Conservation (phyloP, 2,797 vertebrate genomes). For the Platalea minor region DNA sequence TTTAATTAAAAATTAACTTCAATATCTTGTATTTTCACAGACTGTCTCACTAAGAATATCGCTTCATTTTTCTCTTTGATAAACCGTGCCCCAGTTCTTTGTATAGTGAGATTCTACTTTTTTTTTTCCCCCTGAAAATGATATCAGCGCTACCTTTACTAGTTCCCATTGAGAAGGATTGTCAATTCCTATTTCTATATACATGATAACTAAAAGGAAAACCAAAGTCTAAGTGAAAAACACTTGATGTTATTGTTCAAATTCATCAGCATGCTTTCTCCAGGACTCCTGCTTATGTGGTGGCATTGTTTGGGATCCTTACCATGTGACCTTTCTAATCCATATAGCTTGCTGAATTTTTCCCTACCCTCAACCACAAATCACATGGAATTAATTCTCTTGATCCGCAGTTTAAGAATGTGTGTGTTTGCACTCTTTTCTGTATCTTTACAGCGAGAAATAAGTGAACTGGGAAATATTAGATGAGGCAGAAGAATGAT, state of each 20-base stretch:
- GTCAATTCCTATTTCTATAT: background rate
- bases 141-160: accelerated
- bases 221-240: background rate
- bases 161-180: background rate
- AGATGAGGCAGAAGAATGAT: background rate
- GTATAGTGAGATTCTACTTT: background rate
- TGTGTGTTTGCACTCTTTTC: background rate
- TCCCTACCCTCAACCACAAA: background rate
- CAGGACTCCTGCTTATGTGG: background rate
- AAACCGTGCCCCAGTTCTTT: background rate
- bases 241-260: background rate
- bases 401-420: background rate
- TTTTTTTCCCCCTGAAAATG: accelerated
- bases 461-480: background rate
- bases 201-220: background rate
- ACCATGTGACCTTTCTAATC: background rate
- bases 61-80: background rate
- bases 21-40: background rate
- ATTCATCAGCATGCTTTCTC: background rate
- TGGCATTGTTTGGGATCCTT: background rate
- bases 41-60: background rate
- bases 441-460: background rate
- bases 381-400: background rate
- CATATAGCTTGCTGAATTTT: background rate
- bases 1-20: background rate